Conservation (phyloP, 1,140 invertebrate genomes). For the Drosophila nigrodunni region DNA sequence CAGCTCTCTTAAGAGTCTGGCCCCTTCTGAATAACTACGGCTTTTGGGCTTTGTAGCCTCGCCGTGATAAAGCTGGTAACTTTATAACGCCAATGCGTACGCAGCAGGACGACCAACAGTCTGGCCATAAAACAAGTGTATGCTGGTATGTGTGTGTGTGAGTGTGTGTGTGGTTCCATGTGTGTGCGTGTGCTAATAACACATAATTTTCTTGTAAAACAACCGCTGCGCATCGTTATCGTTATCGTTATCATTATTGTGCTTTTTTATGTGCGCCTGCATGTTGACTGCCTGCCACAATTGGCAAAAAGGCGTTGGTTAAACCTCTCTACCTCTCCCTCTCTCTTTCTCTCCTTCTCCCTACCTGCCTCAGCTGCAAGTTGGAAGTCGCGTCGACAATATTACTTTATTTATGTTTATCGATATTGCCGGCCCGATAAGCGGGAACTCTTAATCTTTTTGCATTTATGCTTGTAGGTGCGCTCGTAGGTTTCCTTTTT, state of each 20-base stretch:
- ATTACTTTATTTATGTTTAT: constrained; percentile 79
- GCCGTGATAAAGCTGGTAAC: constrained; percentile 73
- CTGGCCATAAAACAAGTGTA: constrained; percentile 65
- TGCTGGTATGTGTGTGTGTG: constrained; percentile 15
- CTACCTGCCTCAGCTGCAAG: constrained; percentile 9
- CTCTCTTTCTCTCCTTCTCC: neutral
- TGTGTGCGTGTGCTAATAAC: constrained; percentile 66
- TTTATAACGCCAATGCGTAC: constrained; percentile 67
- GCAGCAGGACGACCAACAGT: constrained; percentile 71
- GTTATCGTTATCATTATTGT: constrained; percentile 79
- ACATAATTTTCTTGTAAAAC: constrained; percentile 82
- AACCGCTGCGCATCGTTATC: constrained; percentile 80
- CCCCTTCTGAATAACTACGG: too few relatives aligned
- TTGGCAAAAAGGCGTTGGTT: constrained; percentile 60
- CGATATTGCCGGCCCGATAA: constrained; percentile 74
- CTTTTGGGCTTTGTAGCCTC: neutral
- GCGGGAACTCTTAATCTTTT: constrained; percentile 31
- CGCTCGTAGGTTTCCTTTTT: constrained; percentile 75
- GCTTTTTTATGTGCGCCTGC: constrained; percentile 78
- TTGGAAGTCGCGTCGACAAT: constrained; percentile 59
- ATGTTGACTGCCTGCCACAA: constrained; percentile 63
- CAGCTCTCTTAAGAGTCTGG: neutral
- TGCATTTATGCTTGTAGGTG: constrained; percentile 56
- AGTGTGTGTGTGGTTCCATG: constrained; percentile 3
- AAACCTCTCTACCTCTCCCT: constrained; percentile 19